A percentile compares a stretch with the other conserved stretches of the same genome.
These are phyloP conservation scores for Macrostomum cliftonense DNA, from an alignment of 2,888 invertebrate genomes.

Conservation along the genomic window DNA sequence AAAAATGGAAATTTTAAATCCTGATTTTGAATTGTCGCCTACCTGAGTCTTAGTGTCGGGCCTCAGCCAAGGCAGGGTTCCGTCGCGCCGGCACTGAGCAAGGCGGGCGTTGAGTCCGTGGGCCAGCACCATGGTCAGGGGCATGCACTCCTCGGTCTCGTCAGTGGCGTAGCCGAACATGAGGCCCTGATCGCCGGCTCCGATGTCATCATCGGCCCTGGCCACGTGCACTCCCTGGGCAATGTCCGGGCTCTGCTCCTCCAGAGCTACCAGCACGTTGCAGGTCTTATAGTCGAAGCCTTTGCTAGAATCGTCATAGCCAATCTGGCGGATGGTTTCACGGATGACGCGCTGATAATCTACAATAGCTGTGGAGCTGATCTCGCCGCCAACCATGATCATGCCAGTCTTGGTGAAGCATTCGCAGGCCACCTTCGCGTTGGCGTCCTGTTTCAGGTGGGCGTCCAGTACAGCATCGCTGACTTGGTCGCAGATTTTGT, in stretches of 20 bases:
- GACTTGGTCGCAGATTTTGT: constrained; percentile 42
- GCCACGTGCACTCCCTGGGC: constrained; percentile 57
- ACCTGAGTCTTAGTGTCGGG: constrained; percentile 36
- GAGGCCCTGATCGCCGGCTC: constrained; percentile 20
- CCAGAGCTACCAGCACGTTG: constrained; percentile 87
- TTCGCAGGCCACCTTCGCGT: constrained; percentile 94
- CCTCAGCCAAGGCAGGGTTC: constrained; percentile 30
- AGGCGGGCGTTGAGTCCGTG: constrained; percentile 34
- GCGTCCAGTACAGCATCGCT: constrained; percentile 43
- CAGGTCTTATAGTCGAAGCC: constrained; percentile 96
- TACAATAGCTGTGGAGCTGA: constrained; percentile 85
- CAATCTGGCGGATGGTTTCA: constrained; percentile 87
- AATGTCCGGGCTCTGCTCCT: constrained; percentile 41
- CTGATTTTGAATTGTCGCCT: too few relatives aligned
- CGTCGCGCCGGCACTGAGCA: constrained; percentile 29
- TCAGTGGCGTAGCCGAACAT: constrained; percentile 39
- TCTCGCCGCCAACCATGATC: constrained; percentile 92
- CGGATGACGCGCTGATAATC: constrained; percentile 93
- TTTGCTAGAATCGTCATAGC: constrained; percentile 88
- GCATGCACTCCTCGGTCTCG: constrained; percentile 38
- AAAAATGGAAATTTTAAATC: too few relatives aligned
- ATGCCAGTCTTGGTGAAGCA: constrained; percentile 97
- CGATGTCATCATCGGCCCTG: constrained; percentile 20
- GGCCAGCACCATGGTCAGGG: constrained; percentile 33
- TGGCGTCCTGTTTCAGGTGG: constrained; percentile 76